A percentile compares a stretch with the other conserved stretches of the same genome.
Evolutionary conservation across 1,140 invertebrate genomes (phyloP).

Genomic region (Neodiprion virginianus): DNA sequence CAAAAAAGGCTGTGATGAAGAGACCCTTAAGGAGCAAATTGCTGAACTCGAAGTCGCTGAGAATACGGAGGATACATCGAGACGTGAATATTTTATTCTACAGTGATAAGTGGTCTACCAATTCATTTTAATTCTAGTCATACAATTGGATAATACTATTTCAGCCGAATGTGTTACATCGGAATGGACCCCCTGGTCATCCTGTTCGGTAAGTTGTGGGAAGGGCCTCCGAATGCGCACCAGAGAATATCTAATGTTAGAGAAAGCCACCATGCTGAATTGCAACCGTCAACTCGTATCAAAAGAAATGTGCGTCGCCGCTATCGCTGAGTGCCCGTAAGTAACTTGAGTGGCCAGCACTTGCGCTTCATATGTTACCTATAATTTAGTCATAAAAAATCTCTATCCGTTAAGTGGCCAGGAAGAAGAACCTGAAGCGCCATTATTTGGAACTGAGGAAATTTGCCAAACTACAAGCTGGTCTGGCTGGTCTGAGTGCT

Average conservation of each 20-base stretch:
- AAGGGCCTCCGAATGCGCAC: slow-evolving; percentile 86
- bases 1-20: slow-evolving; percentile 74
- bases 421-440: slow-evolving; percentile 32
- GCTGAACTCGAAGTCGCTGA: slow-evolving; percentile 69
- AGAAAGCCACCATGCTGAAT: slow-evolving; percentile 77
- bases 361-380: not conserved
- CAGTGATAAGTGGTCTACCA: not conserved
- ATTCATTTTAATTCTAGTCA: slow-evolving; percentile 22
- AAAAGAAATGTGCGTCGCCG: slow-evolving; percentile 87
- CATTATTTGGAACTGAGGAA: slow-evolving; percentile 52
- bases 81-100: slow-evolving; percentile 66
- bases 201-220: slow-evolving; percentile 86
- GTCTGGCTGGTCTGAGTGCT: slow-evolving; percentile 84
- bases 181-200: slow-evolving; percentile 77
- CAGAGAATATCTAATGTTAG: slow-evolving; percentile 76
- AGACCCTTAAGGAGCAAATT: slow-evolving; percentile 66
- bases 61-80: slow-evolving; percentile 73
- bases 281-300: slow-evolving; percentile 84
- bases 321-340: slow-evolving; percentile 74
- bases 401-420: slow-evolving; percentile 23
- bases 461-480: slow-evolving; percentile 79
- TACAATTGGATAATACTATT: slow-evolving; percentile 21
- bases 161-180: slow-evolving; percentile 80
- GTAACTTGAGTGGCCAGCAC: slow-evolving; percentile 36
- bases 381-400: not conserved